Percentiles rank a stretch among this genome's conserved stretches.
These are phyloP conservation scores for Trematomus bernacchii DNA, from an alignment of 2,797 vertebrate genomes.

Conservation along the genomic window DNA sequence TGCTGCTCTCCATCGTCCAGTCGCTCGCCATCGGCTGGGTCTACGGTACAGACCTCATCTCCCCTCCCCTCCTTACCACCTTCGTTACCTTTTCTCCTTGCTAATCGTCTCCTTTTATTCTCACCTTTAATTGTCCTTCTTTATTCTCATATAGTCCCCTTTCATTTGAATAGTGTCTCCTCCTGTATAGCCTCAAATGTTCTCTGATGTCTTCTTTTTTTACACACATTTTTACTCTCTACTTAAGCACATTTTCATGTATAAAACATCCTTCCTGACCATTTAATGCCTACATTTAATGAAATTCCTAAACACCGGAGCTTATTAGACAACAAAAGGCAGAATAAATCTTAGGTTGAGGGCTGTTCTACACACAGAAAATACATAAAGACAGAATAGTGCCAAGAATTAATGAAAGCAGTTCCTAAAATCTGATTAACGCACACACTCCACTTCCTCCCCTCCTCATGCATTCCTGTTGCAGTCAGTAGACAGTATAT, in stretches of 20 bases:
- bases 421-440: slow-evolving; percentile 47
- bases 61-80: not conserved
- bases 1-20: slow-evolving; percentile 92
- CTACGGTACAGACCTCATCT: slow-evolving; percentile 85
- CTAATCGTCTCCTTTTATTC: not conserved
- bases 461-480: slow-evolving; percentile 54
- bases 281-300: slow-evolving; percentile 32
- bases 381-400: not conserved
- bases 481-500: slow-evolving; percentile 65
- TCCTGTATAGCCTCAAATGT: no score
- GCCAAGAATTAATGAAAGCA: slow-evolving; percentile 34
- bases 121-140: not conserved
- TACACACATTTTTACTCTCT: not conserved
- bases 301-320: slow-evolving; percentile 13
- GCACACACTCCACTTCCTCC: slow-evolving; percentile 46
- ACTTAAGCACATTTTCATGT: slow-evolving; percentile 1
- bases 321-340: slow-evolving; percentile 14
- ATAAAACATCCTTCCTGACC: not conserved
- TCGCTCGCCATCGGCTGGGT: slow-evolving; percentile 92
- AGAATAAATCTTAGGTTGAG: slow-evolving; percentile 8
- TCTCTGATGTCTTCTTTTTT: not conserved
- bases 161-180: not conserved
- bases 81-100: not conserved
- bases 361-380: not conserved
- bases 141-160: not conserved